These are phyloP conservation scores for Cyprichromis sp. DNA, from an alignment of 2,113 vertebrate species.

Conservation along the genomic window DNA sequence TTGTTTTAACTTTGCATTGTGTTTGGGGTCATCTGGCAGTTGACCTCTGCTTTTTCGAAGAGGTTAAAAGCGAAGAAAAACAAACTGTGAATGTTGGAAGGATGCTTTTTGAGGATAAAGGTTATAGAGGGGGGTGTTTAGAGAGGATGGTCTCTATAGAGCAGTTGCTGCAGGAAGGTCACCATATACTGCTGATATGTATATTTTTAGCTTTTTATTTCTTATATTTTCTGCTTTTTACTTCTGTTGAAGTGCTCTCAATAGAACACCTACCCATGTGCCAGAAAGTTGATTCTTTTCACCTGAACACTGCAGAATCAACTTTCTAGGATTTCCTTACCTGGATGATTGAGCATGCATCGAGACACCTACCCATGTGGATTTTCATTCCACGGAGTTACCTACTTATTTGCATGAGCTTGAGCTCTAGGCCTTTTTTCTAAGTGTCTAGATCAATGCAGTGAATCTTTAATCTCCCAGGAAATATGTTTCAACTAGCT, in stretches of 20 bases:
- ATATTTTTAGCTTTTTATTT: background rate
- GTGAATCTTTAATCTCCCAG: background rate
- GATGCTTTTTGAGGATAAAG: background rate
- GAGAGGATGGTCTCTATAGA: background rate
- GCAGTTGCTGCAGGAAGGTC: background rate
- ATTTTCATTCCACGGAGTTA: background rate
- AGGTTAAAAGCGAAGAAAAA: background rate
- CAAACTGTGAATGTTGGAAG: background rate
- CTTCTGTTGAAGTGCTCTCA: background rate
- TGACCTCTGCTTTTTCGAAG: background rate
- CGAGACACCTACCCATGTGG: background rate
- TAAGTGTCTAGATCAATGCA: background rate
- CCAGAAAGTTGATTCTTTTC: background rate
- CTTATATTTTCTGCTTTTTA: background rate
- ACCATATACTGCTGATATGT: background rate
- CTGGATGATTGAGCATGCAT: background rate
- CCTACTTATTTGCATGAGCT: background rate
- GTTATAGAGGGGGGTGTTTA: background rate
- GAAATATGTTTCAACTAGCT: background rate
- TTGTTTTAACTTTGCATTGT: background rate
- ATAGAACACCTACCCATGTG: background rate
- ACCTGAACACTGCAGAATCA: background rate
- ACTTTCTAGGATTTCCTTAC: background rate
- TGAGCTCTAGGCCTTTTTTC: background rate
- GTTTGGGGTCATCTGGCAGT: background rate